phyloP scores from a whole-genome alignment of 2,888 invertebrate species.

The Leucophora obtusa region DNA sequence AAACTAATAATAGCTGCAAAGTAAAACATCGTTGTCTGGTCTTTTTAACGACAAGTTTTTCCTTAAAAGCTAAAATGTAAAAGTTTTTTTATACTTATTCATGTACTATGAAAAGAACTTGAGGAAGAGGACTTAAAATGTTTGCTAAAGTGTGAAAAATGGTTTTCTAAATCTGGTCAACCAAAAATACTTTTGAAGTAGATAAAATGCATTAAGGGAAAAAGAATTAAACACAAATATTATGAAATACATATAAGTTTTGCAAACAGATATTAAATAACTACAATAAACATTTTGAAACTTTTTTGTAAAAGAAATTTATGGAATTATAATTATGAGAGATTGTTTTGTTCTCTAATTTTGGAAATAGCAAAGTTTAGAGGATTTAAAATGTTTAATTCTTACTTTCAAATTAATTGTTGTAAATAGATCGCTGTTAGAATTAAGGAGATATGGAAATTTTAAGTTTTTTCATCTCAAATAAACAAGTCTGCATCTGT shows the following conservation, averaged over 20 bases:
- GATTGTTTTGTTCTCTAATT: no score
- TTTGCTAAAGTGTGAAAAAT: slow-evolving; percentile 63
- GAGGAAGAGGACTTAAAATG: slow-evolving; percentile 30
- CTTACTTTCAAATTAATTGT: no score
- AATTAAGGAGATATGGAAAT: no score
- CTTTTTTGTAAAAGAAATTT: no score
- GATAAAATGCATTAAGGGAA: slow-evolving; percentile 43
- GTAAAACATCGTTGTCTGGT: slow-evolving; percentile 48
- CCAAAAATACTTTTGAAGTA: slow-evolving; percentile 46
- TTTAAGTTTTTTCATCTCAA: no score
- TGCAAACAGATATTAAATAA: no score
- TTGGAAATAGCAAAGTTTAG: no score
- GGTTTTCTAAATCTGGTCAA: slow-evolving; percentile 61
- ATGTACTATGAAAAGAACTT: not conserved
- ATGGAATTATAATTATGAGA: no score
- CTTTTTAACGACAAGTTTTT: slow-evolving; percentile 46
- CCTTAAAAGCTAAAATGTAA: slow-evolving; percentile 46
- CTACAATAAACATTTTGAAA: no score
- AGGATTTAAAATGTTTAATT: no score
- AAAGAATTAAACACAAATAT: not conserved
- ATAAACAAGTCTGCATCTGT: no score
- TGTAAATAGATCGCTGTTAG: no score
- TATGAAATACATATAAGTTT: not conserved
- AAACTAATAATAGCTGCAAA: slow-evolving; percentile 46
- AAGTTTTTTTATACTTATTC: slow-evolving; percentile 26